Evolutionary conservation across 2,113 vertebrate genomes (phyloP).

Genomic region (Mirza zaza): DNA sequence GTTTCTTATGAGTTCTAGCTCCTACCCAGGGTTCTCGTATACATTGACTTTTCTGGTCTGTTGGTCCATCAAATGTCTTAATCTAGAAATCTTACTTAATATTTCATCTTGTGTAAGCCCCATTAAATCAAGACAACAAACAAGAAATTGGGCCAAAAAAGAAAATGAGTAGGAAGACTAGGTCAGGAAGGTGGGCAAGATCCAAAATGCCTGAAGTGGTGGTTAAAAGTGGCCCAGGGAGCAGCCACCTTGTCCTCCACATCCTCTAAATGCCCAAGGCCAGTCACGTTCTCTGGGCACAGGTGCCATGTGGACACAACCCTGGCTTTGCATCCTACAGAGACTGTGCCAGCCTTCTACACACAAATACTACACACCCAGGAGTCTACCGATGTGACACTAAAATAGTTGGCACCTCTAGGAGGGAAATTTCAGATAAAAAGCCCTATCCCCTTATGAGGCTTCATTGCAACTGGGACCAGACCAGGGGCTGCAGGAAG

Average conservation of each 20-base stretch:
- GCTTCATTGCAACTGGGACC: not conserved
- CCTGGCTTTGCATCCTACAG: not conserved
- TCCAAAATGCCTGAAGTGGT: not conserved
- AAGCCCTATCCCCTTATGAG: not conserved
- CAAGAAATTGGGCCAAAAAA: not conserved
- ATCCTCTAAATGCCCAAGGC: not conserved
- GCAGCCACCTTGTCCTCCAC: not conserved
- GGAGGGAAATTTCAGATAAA: not conserved
- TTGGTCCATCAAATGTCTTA: not conserved
- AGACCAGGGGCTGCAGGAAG: not conserved
- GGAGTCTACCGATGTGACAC: not conserved
- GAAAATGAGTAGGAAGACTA: not conserved
- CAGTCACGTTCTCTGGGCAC: fast-evolving
- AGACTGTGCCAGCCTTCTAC: not conserved
- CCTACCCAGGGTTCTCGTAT: not conserved
- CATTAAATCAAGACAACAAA: not conserved
- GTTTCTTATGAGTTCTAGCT: not conserved
- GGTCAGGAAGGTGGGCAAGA: not conserved
- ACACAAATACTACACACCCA: not conserved
- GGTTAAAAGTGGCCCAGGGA: not conserved
- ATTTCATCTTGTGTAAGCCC: not conserved
- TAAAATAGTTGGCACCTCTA: not conserved
- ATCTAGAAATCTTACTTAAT: not conserved
- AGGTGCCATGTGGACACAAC: not conserved
- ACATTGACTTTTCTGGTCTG: not conserved